These are phyloP conservation scores for Cyprinodon diabolis DNA, from an alignment of 2,797 vertebrate genomes.

Conservation along the genomic window DNA sequence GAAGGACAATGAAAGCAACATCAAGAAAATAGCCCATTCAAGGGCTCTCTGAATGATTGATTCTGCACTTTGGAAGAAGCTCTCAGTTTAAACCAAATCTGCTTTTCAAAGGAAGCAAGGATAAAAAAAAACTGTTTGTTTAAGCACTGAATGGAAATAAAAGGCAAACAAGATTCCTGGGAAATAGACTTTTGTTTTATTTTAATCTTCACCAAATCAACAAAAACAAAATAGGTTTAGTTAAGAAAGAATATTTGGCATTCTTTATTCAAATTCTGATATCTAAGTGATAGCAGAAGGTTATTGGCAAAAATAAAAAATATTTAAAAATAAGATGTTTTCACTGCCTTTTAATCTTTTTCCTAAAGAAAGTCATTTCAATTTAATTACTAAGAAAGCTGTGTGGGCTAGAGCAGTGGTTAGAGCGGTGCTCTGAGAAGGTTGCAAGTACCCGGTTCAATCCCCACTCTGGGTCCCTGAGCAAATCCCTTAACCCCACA, in stretches of 20 bases:
- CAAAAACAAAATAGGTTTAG: background rate
- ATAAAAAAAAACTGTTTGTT: constrained; percentile 1
- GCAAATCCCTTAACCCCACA: too few relatives aligned
- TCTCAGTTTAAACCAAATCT: constrained; percentile 31
- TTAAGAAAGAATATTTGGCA: background rate
- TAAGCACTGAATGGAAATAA: constrained; percentile 23
- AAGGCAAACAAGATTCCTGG: constrained; percentile 31
- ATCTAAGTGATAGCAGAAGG: background rate
- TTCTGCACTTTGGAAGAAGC: constrained; percentile 46
- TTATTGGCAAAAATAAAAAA: background rate
- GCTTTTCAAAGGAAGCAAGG: constrained; percentile 32
- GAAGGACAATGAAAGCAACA: constrained; percentile 75
- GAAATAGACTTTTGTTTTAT: background rate
- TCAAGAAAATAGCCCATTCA: constrained; percentile 6
- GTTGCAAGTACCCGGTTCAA: too few relatives aligned
- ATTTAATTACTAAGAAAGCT: background rate
- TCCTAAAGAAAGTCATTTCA: background rate
- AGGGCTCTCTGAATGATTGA: constrained; percentile 39
- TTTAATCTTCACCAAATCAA: background rate
- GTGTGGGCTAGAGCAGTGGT: too few relatives aligned
- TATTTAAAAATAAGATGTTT: background rate
- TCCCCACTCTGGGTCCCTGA: too few relatives aligned
- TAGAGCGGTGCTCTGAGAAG: too few relatives aligned
- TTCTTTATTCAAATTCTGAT: background rate
- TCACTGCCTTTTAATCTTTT: background rate